Conservation (phyloP, 2,113 vertebrate species). For the Tragelaphus buxtoni region DNA sequence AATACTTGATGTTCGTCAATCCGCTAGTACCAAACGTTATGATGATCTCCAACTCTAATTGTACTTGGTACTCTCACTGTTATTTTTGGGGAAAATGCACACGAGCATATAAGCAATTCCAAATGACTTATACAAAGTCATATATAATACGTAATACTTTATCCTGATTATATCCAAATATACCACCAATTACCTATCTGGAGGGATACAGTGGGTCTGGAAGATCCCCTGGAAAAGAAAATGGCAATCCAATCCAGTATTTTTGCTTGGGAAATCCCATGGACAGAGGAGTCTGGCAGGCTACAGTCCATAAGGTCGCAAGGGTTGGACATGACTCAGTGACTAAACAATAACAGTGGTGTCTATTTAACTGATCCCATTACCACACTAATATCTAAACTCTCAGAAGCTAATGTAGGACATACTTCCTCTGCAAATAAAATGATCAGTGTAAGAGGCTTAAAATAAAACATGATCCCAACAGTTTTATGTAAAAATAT, state of each 20-base stretch:
- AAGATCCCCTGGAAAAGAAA: not conserved
- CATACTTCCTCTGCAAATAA: slow-evolving; percentile 44
- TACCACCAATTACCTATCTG: not conserved
- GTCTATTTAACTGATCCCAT: not conserved
- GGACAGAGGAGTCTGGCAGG: not conserved
- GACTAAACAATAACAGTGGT: not conserved
- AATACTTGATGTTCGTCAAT: not conserved
- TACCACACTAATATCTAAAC: not conserved
- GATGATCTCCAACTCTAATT: not conserved
- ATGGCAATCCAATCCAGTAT: not conserved
- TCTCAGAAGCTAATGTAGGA: slow-evolving; percentile 49
- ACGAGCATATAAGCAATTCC: not conserved
- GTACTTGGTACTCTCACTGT: not conserved
- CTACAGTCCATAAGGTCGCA: not conserved
- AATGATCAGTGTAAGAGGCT: slow-evolving; percentile 49
- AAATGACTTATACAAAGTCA: not conserved
- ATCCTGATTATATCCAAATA: not conserved
- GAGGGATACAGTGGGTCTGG: not conserved
- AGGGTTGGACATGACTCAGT: not conserved
- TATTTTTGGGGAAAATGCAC: not conserved
- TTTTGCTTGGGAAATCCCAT: not conserved
- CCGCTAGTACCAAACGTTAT: not conserved
- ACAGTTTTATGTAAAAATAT: slow-evolving; percentile 68
- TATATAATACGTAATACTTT: not conserved
- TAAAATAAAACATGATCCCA: slow-evolving; percentile 69